Evolutionary conservation across 2,797 vertebrate genomes (phyloP), one percentile per base, ranked within the genome.

Genomic region (Melanotaenia trifasciata): DNA sequence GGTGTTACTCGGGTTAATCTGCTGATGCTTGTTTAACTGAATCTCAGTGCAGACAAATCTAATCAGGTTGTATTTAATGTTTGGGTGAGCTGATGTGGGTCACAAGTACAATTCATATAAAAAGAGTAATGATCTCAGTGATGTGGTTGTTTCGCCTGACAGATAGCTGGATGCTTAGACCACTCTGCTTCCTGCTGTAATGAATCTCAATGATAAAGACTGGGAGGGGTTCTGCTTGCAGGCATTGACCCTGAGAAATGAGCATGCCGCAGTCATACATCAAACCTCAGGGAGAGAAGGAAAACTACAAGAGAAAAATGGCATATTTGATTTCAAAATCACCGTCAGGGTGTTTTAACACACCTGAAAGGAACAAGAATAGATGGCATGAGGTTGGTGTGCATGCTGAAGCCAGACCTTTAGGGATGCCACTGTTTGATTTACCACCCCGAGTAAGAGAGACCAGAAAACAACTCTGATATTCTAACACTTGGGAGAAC

Each of bases 401-500:
- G 4, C 59, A 18, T 1, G 50, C 26, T 45, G 5, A 62, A 70
- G 53, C 32, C 30, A 35, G 58, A 61, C 47, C 56, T 61, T 5
- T 16, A 30, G 58, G 67, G 40, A 7, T 1, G 58, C 32, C 35
- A 9, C 26, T 4, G 68, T 30, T 71, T 54, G 69, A 60, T 35
- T 45, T 30, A 16, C 30, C 65, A 53, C 54, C 24, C 1, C 38
- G 58, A 51, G 47, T 50, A 1, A 76, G 72, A 16, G 40, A 65
- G 2, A 13, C 26, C 28, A 59, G 64, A 64, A 43, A 54, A 26
- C 26, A 0, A 20, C 0, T 16, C 35, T 61, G 71, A 10, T 72
- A 36, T 60, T 63, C 43, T 38, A 74, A 69, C 70, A 66, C 62
- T 70, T 86, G 74, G 74, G 85, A 86, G 83, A 64, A 14, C 14